Evolutionary conservation across 1,140 invertebrate species (phyloP).

Genomic region (Centruroides sculpturatus): DNA sequence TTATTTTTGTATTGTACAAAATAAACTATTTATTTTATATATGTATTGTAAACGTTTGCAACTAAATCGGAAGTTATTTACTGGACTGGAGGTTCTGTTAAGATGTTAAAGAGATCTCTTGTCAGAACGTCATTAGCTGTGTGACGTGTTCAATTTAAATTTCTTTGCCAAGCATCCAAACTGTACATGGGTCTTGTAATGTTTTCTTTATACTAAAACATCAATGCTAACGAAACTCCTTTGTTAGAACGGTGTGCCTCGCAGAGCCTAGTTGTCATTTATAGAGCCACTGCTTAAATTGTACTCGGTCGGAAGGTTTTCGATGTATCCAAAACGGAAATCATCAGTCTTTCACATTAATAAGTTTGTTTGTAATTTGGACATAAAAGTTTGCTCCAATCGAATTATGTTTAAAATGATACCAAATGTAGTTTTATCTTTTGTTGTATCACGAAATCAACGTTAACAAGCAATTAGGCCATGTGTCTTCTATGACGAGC

Average conservation of each 20-base stretch:
- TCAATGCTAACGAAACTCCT: slow-evolving; percentile 55
- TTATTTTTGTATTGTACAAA: too few species aligned
- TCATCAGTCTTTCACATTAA: too few species aligned
- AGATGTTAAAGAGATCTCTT: slow-evolving; percentile 2
- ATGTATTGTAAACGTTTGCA: slow-evolving; percentile 35
- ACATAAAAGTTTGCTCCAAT: too few species aligned
- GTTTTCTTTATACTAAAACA: slow-evolving; percentile 72
- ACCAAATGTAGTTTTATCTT: too few species aligned
- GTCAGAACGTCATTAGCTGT: slow-evolving; percentile 1
- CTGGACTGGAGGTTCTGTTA: neutral
- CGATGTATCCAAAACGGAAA: too few species aligned
- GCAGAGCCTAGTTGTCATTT: slow-evolving; percentile 56
- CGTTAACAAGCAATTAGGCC: too few species aligned
- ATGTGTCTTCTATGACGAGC: too few species aligned
- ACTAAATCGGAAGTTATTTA: neutral
- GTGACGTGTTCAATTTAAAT: slow-evolving; percentile 1
- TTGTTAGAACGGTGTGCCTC: slow-evolving; percentile 52
- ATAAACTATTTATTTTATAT: too few species aligned
- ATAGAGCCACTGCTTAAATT: slow-evolving; percentile 28
- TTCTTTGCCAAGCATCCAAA: slow-evolving; percentile 8
- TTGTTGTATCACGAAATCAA: too few species aligned
- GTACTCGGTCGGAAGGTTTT: too few species aligned
- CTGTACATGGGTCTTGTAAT: slow-evolving; percentile 53
- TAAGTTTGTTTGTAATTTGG: too few species aligned
- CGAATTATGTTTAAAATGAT: too few species aligned